phyloP scores from a whole-genome alignment of 2,888 invertebrate genomes.

The Halocaridina rubra region DNA sequence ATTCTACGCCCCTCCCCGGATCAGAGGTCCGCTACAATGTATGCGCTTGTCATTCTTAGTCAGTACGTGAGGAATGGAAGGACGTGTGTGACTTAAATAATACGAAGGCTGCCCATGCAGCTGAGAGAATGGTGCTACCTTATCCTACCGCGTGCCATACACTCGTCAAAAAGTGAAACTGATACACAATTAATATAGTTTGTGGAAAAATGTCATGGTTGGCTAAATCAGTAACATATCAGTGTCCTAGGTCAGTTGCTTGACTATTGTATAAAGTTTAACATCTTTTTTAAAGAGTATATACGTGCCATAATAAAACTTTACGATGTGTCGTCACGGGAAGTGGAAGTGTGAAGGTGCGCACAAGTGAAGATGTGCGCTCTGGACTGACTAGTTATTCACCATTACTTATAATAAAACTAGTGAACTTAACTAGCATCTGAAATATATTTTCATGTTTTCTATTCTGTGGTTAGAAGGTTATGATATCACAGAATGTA shows the following conservation, averaged over 20 bases:
- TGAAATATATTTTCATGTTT: too few species aligned
- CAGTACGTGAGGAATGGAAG: constrained; percentile 42
- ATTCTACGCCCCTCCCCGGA: constrained; percentile 45
- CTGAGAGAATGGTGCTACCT: constrained; percentile 55
- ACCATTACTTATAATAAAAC: too few species aligned
- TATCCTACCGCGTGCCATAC: constrained; percentile 52
- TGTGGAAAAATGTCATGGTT: constrained; percentile 20
- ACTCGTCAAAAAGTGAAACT: constrained; percentile 39
- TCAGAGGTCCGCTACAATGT: constrained; percentile 57
- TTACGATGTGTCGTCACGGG: constrained; percentile 6
- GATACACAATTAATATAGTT: neutral
- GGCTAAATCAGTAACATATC: constrained; percentile 41
- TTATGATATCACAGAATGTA: too few species aligned
- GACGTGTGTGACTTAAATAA: constrained; percentile 1
- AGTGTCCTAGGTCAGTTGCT: constrained; percentile 51
- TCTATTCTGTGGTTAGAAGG: too few species aligned
- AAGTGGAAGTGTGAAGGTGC: neutral
- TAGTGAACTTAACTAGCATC: too few species aligned
- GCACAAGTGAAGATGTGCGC: too few species aligned
- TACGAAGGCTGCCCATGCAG: constrained; percentile 21
- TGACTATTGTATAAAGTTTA: constrained; percentile 10
- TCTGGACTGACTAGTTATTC: too few species aligned
- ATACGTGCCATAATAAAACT: constrained; percentile 50
- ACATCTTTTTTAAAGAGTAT: constrained; percentile 19
- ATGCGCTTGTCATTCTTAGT: constrained; percentile 61